A percentile compares a stretch with the other conserved stretches of the same genome.
Evolutionary conservation across 2,113 vertebrate species (phyloP).

Genomic region (Neopipo cinnamomea): DNA sequence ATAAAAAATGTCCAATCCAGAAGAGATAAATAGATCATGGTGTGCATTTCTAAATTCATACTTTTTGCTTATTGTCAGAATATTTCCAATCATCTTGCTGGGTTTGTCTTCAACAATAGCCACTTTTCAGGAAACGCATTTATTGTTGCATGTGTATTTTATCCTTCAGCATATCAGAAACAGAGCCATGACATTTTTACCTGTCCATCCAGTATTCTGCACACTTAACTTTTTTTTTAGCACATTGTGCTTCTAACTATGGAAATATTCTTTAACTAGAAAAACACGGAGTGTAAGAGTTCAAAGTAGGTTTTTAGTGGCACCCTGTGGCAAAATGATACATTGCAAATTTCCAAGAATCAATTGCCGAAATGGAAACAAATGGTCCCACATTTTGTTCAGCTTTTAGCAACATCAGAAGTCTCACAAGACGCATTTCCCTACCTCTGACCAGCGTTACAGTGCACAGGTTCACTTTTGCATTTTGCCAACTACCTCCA

Average conservation of each 20-base stretch:
- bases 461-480: not conserved
- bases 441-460: not conserved
- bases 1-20: not conserved
- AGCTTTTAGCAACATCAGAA: not conserved
- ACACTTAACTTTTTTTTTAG: not conserved
- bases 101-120: not conserved
- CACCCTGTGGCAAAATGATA: not conserved
- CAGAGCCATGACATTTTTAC: not conserved
- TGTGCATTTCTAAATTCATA: not conserved
- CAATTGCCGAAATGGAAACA: not conserved
- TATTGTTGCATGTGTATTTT: not conserved
- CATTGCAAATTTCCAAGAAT: not conserved
- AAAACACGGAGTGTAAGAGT: not conserved
- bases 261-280: not conserved
- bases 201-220: not conserved
- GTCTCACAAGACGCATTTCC: not conserved
- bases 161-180: not conserved
- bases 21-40: not conserved
- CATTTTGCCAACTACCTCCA: not conserved
- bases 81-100: not conserved
- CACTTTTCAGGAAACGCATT: not conserved
- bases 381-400: not conserved
- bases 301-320: not conserved
- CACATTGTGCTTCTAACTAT: not conserved
- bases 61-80: not conserved